These are phyloP conservation scores for Sussaba pulchella DNA, from an alignment of 2,888 invertebrate species.

Conservation along the genomic window DNA sequence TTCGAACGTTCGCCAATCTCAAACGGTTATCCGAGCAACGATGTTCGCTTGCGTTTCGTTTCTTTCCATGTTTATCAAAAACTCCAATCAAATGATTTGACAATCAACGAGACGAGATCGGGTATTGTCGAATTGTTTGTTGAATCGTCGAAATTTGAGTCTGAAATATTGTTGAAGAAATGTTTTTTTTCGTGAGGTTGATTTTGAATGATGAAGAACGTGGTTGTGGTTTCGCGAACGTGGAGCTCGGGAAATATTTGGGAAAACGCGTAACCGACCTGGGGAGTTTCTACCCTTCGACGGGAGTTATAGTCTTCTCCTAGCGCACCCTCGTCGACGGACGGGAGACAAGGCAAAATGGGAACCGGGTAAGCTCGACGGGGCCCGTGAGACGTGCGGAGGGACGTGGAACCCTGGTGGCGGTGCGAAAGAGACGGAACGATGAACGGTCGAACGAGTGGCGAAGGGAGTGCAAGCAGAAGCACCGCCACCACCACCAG, in stretches of 20 bases:
- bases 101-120: no score
- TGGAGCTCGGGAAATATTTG: constrained; percentile 71
- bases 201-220: no score
- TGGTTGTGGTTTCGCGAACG: no score
- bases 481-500: constrained; percentile 60
- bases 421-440: constrained; percentile 65
- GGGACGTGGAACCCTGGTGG: constrained; percentile 76
- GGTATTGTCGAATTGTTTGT: no score
- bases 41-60: no score
- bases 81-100: no score
- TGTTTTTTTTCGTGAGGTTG: no score
- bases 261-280: constrained; percentile 78
- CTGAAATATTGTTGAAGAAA: no score
- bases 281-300: constrained; percentile 47
- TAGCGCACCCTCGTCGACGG: constrained; percentile 42
- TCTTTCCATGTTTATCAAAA: no score
- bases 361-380: constrained; percentile 64
- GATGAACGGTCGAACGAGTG: constrained; percentile 73
- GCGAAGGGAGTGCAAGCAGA: constrained; percentile 71
- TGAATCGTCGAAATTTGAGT: no score
- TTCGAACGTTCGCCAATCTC: no score
- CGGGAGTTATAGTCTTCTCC: constrained; percentile 10
- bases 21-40: no score
- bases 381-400: constrained; percentile 64
- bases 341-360: constrained; percentile 66